These are phyloP conservation scores for Nemotelus pantherinus DNA, from an alignment of 2,888 invertebrate genomes.

Conservation along the genomic window DNA sequence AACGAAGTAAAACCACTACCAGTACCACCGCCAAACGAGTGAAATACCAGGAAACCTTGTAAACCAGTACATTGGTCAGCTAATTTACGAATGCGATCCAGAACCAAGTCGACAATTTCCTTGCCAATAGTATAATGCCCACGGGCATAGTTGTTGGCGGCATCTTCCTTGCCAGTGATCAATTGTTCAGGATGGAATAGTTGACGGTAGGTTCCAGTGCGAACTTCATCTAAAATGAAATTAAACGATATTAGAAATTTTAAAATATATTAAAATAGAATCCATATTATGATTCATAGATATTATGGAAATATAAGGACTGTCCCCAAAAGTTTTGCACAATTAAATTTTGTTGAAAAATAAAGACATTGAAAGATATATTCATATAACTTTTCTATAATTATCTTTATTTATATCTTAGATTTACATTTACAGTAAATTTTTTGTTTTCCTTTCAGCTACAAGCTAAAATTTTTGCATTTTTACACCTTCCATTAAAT, in stretches of 20 bases:
- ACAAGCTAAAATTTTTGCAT: too few relatives aligned
- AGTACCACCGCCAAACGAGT: slow-evolving; percentile 90
- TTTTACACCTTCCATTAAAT: too few relatives aligned
- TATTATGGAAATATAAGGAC: too few relatives aligned
- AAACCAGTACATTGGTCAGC: slow-evolving; percentile 88
- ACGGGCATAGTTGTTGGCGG: slow-evolving; percentile 92
- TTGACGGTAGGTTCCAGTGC: slow-evolving; percentile 83
- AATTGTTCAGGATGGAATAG: slow-evolving; percentile 92
- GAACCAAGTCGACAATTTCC: slow-evolving; percentile 85
- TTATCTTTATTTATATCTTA: too few relatives aligned
- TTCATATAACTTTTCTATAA: too few relatives aligned
- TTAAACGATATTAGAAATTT: slow-evolving; percentile 42
- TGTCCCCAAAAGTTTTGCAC: too few relatives aligned
- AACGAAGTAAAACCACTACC: slow-evolving; percentile 93
- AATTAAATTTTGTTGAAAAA: too few relatives aligned
- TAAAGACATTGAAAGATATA: too few relatives aligned
- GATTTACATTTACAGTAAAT: too few relatives aligned
- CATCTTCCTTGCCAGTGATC: slow-evolving; percentile 92
- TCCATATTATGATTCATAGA: neutral
- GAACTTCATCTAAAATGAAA: slow-evolving; percentile 74
- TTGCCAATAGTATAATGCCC: slow-evolving; percentile 95
- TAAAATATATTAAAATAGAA: neutral
- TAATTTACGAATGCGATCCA: slow-evolving; percentile 82
- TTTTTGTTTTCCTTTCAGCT: too few relatives aligned
- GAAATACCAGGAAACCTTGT: slow-evolving; percentile 91